Percentiles rank a stretch among this genome's conserved stretches.
Conservation (phyloP, 2,797 vertebrate species). For the Melanotaenia trifasciata region DNA sequence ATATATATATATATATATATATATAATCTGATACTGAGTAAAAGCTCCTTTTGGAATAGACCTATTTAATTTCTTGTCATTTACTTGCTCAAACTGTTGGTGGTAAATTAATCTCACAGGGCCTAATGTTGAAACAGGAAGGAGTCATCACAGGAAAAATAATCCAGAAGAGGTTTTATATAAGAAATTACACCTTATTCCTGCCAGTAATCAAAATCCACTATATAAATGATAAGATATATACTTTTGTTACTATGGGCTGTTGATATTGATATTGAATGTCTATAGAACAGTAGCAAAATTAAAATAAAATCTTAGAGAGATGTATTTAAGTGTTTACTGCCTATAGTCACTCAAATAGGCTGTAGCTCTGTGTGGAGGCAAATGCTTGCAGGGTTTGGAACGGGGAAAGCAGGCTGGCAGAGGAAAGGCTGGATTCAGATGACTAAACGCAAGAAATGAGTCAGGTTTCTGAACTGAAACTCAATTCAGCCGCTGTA, state of each 20-base stretch:
- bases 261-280: background rate
- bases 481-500: slow-evolving; percentile 25
- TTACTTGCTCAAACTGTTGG: too few species aligned
- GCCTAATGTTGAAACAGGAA: background rate
- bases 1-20: too few species aligned
- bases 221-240: background rate
- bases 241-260: background rate
- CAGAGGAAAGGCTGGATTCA: slow-evolving; percentile 44
- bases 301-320: background rate
- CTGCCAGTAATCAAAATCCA: background rate
- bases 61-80: too few species aligned
- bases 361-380: background rate
- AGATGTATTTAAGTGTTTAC: background rate
- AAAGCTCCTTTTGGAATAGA: too few species aligned
- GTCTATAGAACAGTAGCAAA: background rate
- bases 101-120: background rate
- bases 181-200: too few species aligned
- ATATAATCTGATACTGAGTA: too few species aligned
- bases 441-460: slow-evolving; percentile 49
- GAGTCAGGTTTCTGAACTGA: slow-evolving; percentile 42
- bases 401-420: slow-evolving; percentile 2
- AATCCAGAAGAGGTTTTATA: background rate
- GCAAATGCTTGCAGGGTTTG: background rate
- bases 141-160: background rate
- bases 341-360: background rate